Conservation (phyloP, 2,797 vertebrate species). For the Gastrophryne carolinensis region DNA sequence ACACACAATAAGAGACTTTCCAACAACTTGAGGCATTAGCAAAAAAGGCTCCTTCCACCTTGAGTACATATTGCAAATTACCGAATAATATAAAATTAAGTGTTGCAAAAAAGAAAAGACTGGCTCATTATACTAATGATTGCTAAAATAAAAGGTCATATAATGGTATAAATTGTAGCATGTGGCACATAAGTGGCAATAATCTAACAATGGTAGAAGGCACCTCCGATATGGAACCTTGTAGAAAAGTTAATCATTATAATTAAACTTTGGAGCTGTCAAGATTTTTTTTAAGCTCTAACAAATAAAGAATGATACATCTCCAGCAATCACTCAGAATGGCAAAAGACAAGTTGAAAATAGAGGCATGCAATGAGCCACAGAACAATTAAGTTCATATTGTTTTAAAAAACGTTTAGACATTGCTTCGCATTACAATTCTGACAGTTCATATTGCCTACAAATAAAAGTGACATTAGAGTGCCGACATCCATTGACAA, state of each 20-base stretch:
- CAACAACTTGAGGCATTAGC: background rate
- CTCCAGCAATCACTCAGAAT: constrained; percentile 37
- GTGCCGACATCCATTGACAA: background rate
- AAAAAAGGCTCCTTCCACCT: background rate
- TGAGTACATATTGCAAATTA: constrained; percentile 24
- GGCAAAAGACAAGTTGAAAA: constrained; percentile 42
- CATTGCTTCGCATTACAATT: constrained; percentile 33
- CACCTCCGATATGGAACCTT: constrained; percentile 16
- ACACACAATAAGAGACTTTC: background rate
- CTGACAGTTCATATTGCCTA: background rate
- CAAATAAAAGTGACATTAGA: background rate
- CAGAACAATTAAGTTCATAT: constrained; percentile 35
- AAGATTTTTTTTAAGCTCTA: constrained; percentile 39
- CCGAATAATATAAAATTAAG: constrained; percentile 33
- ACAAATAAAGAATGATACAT: constrained; percentile 40
- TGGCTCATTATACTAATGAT: constrained; percentile 43
- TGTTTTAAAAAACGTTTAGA: constrained; percentile 33
- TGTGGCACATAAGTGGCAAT: constrained; percentile 29
- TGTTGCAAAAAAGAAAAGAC: constrained; percentile 34
- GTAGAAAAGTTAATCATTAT: constrained; percentile 28
- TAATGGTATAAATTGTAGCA: constrained; percentile 33
- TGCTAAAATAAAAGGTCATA: constrained; percentile 48
- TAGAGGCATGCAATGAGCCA: constrained; percentile 42
- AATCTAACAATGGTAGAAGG: constrained; percentile 19
- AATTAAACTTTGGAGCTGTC: constrained; percentile 43